Evolutionary conservation across 2,113 vertebrate genomes (phyloP).

Genomic region (Dasypus novemcinctus): DNA sequence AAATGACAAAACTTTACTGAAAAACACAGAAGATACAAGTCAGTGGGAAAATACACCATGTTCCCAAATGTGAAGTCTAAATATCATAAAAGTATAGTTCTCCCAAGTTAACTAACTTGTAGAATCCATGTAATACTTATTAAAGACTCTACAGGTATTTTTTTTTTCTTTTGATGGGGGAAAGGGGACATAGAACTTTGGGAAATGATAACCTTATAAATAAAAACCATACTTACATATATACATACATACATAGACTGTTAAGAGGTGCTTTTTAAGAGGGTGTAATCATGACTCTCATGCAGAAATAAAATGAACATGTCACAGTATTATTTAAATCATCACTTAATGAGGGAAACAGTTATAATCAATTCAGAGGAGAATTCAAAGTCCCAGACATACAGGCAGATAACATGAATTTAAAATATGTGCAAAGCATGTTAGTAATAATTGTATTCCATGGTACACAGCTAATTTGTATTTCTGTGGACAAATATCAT

Average conservation of each 20-base stretch:
- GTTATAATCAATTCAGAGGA: neutral
- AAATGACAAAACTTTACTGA: conserved; percentile 8
- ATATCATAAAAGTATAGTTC: neutral
- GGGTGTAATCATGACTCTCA: neutral
- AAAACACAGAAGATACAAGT: neutral
- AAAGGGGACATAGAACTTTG: neutral
- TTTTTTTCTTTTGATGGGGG: neutral
- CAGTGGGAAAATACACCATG: neutral
- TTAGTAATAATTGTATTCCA: neutral
- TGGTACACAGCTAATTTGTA: neutral
- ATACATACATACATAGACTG: neutral
- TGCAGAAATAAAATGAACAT: neutral
- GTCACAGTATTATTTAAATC: conserved; percentile 28
- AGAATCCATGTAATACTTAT: neutral
- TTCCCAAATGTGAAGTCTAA: conserved; percentile 10
- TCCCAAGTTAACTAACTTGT: neutral
- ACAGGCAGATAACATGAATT: neutral
- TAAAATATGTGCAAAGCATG: neutral
- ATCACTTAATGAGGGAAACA: conserved; percentile 9
- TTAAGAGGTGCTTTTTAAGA: neutral
- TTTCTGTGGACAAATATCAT: neutral
- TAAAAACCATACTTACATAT: neutral
- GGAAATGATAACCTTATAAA: conserved; percentile 10
- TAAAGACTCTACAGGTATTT: neutral
- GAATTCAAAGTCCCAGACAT: neutral